Evolutionary conservation across 2,113 vertebrate species (phyloP).

Genomic region (Rhizomys pruinosus): DNA sequence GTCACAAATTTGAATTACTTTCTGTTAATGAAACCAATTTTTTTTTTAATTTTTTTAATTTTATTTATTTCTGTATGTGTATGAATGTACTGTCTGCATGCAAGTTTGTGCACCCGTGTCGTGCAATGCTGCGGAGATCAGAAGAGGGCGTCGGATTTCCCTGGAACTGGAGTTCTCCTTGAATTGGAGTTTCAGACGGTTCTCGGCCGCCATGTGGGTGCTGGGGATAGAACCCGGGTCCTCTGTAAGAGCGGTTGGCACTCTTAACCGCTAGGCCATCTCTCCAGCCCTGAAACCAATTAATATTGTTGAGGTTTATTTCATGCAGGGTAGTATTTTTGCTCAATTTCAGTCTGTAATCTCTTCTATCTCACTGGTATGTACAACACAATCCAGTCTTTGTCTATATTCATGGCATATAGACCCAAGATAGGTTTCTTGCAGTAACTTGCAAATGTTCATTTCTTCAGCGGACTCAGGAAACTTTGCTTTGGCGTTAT

Average conservation of each 20-base stretch:
- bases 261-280: no score
- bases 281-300: background rate
- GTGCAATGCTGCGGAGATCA: no score
- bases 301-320: background rate
- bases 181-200: no score
- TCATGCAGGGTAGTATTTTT: background rate
- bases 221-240: no score
- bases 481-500: background rate
- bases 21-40: background rate
- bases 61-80: no score
- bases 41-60: no score
- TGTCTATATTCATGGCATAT: background rate
- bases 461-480: constrained; percentile 3
- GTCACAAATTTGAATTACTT: background rate
- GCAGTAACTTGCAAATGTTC: background rate
- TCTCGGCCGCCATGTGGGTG: no score
- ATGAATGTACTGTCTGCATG: no score
- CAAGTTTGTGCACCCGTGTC: no score
- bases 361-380: background rate
- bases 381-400: background rate
- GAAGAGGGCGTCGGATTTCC: no score
- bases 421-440: background rate
- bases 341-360: background rate
- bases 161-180: no score
- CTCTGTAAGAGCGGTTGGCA: no score